Evolutionary conservation across 2,113 vertebrate genomes (phyloP).

Genomic region (Gnathochromis pfefferi): DNA sequence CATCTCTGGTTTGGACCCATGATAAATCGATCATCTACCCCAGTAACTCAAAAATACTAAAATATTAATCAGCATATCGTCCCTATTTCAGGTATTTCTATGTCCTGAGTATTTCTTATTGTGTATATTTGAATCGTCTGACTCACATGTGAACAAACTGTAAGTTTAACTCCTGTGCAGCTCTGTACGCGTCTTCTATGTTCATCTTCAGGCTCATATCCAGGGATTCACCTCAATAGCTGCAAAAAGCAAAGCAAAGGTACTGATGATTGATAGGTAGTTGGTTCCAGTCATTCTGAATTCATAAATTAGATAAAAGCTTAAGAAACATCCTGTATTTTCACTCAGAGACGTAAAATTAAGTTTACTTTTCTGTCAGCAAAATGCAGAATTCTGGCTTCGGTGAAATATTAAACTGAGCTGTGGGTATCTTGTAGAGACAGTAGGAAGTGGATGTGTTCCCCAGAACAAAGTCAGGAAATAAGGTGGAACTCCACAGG

Average conservation of each 20-base stretch:
- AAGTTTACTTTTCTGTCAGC: background rate
- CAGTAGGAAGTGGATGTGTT: background rate
- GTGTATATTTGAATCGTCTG: background rate
- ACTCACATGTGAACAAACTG: background rate
- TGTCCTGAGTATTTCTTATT: background rate
- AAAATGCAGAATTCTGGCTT: background rate
- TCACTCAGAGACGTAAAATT: fast-evolving
- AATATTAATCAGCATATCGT: background rate
- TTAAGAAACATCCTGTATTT: background rate
- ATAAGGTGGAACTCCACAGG: background rate
- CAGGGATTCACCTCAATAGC: background rate
- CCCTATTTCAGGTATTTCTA: background rate
- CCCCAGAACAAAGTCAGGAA: background rate
- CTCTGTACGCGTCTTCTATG: background rate
- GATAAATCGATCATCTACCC: background rate
- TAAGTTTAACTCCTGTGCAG: background rate
- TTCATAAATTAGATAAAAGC: background rate
- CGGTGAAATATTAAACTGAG: background rate
- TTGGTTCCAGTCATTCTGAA: background rate
- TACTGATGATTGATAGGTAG: fast-evolving
- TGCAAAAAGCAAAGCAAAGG: background rate
- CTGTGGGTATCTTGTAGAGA: background rate
- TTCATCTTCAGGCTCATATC: background rate
- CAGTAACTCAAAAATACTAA: background rate
- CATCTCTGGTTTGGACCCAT: background rate